phyloP scores from a whole-genome alignment of 1,140 invertebrate species.

The Planococcus citri region DNA sequence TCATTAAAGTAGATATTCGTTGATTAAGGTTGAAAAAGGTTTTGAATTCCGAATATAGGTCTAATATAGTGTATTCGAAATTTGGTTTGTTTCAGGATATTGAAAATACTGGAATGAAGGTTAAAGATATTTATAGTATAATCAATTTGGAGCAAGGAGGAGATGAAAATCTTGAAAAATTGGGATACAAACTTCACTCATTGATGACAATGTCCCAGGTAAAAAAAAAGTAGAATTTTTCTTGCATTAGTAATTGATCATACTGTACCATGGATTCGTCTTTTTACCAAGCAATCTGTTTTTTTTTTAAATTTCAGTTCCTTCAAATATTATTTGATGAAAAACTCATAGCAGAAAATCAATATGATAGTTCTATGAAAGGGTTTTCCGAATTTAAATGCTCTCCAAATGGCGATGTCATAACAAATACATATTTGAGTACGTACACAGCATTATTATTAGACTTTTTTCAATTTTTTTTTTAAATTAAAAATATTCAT shows the following conservation, averaged over 20 bases:
- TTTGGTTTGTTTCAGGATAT: conserved; percentile 13
- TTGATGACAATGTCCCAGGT: neutral
- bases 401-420: neutral
- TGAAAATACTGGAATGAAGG: neutral
- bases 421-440: neutral
- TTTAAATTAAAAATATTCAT: too few species aligned
- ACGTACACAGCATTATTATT: too few species aligned
- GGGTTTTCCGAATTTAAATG: neutral
- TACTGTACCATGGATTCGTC: neutral
- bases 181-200: neutral
- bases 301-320: neutral
- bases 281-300: neutral
- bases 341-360: neutral
- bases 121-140: neutral
- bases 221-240: neutral
- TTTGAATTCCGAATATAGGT: too few species aligned
- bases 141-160: neutral
- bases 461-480: too few species aligned
- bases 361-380: neutral
- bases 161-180: neutral
- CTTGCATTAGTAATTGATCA: neutral
- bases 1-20: neutral
- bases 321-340: neutral
- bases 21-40: too few species aligned
- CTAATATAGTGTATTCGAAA: too few species aligned